Conservation (phyloP, 1,140 invertebrate species). For the Aphidius gifuensis region DNA sequence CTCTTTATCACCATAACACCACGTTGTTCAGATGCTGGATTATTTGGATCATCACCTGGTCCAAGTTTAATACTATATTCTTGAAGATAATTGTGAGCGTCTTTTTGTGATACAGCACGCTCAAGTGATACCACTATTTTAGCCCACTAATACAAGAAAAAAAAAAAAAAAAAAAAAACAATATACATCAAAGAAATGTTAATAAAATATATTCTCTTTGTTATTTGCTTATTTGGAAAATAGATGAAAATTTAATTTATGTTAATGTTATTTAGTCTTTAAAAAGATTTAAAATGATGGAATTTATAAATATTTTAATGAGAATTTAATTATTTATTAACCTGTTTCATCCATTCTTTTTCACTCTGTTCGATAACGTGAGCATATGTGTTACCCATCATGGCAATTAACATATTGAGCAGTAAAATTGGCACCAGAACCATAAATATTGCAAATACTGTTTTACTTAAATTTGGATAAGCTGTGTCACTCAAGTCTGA, state of each 20-base stretch:
- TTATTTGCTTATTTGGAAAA: no score
- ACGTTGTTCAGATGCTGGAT: slow-evolving; percentile 71
- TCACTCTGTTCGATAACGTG: slow-evolving; percentile 97
- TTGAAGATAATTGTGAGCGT: slow-evolving; percentile 86
- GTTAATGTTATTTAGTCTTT: no score
- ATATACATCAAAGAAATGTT: no score
- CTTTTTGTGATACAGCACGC: slow-evolving; percentile 82
- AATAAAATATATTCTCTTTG: no score
- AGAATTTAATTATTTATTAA: slow-evolving; percentile 37
- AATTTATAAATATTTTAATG: no score
- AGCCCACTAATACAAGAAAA: slow-evolving; percentile 74
- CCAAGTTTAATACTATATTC: slow-evolving; percentile 93
- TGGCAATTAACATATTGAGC: slow-evolving; percentile 97
- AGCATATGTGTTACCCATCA: slow-evolving; percentile 99
- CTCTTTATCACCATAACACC: slow-evolving; percentile 98
- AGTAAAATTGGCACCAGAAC: slow-evolving; percentile 94
- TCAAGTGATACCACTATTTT: slow-evolving; percentile 97
- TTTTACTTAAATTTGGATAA: slow-evolving; percentile 87
- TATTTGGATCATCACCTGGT: slow-evolving; percentile 72
- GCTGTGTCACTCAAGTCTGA: slow-evolving; percentile 82
- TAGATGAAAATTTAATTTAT: no score
- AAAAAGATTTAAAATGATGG: no score
- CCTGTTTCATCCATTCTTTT: slow-evolving; percentile 98
- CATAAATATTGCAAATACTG: slow-evolving; percentile 96
- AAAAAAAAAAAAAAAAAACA: neutral